A percentile compares a stretch with the other conserved stretches of the same genome.
These are phyloP conservation scores for Nomada fucata DNA, from an alignment of 2,888 invertebrate species.

Conservation along the genomic window DNA sequence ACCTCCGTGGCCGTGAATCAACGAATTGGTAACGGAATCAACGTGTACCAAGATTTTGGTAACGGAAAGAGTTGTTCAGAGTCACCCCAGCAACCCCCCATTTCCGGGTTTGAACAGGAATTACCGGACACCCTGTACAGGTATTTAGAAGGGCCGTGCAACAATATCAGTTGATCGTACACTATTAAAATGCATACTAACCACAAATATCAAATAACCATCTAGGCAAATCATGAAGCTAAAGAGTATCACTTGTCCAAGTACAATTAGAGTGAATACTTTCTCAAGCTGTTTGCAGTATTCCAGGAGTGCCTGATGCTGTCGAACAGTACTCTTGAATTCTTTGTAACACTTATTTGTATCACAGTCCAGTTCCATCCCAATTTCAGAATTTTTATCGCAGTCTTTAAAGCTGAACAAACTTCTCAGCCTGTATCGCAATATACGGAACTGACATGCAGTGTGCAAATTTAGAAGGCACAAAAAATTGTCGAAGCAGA, in stretches of 20 bases:
- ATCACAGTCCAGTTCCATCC: background rate
- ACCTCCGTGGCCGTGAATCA: no score
- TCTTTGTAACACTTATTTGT: slow-evolving; percentile 1
- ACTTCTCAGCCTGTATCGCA: slow-evolving; percentile 57
- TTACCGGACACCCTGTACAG: no score
- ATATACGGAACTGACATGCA: slow-evolving; percentile 70
- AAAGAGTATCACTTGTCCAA: slow-evolving; percentile 60
- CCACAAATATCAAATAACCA: slow-evolving; percentile 53
- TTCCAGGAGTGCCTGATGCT: slow-evolving; percentile 63
- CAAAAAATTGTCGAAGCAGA: slow-evolving; percentile 45
- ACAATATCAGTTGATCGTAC: no score
- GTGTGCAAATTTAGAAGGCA: slow-evolving; percentile 61
- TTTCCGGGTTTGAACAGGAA: no score
- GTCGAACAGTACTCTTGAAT: slow-evolving; percentile 49
- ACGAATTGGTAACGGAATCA: no score
- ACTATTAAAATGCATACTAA: slow-evolving; percentile 12
- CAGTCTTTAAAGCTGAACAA: background rate
- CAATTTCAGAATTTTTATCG: background rate
- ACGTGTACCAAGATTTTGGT: no score
- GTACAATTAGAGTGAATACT: slow-evolving; percentile 55
- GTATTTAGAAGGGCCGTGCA: no score
- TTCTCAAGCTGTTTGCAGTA: slow-evolving; percentile 58
- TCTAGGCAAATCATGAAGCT: slow-evolving; percentile 55
- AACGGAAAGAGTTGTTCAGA: no score
- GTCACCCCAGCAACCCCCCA: no score